Conservation (phyloP, 2,797 vertebrate species). For the Alca torda region DNA sequence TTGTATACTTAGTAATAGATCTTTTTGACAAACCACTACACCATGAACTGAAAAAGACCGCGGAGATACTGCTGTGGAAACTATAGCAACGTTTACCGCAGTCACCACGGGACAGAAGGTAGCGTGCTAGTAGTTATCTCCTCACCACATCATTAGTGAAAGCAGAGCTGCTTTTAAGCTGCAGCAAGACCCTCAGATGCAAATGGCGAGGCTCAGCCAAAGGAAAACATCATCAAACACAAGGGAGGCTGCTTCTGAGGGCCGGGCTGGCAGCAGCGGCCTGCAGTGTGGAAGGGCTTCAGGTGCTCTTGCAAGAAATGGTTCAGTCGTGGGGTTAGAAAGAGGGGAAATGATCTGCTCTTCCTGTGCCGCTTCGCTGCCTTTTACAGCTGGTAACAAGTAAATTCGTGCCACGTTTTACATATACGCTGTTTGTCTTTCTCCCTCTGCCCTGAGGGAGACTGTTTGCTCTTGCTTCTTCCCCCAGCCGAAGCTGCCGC, state of each 20-base stretch:
- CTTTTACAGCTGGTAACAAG: not conserved
- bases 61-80: fast-evolving
- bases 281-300: fast-evolving
- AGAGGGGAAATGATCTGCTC: not conserved
- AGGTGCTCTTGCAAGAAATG: fast-evolving
- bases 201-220: not conserved
- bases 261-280: not conserved
- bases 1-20: not conserved
- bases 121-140: fast-evolving
- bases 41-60: fast-evolving
- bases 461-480: fast-evolving
- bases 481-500: not conserved
- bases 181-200: not conserved
- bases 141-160: not conserved
- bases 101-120: fast-evolving
- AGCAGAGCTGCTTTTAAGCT: not conserved
- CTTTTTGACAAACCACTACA: not conserved
- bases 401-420: fast-evolving
- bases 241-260: not conserved
- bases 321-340: fast-evolving
- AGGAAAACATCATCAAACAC: not conserved
- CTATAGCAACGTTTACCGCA: fast-evolving
- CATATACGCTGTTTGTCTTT: fast-evolving
- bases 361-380: not conserved
- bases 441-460: fast-evolving